Evolutionary conservation across 2,797 vertebrate species (phyloP).

Genomic region (Paedocypris micromegethes): DNA sequence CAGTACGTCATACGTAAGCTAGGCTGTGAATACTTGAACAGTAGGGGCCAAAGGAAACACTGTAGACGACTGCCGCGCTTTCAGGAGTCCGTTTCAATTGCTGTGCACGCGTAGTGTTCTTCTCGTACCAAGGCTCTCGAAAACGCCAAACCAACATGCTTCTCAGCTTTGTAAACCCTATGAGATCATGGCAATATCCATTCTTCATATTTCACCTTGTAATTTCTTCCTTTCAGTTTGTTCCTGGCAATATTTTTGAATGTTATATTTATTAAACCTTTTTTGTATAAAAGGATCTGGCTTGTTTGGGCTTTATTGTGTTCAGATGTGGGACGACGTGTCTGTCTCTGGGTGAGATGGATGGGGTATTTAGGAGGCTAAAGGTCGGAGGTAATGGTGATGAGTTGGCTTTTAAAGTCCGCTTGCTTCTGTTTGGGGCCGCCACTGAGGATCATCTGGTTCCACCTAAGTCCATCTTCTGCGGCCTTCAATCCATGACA

Average conservation of each 20-base stretch:
- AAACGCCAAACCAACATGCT: constrained; percentile 70
- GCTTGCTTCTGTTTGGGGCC: too few species aligned
- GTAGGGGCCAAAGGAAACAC: constrained; percentile 83
- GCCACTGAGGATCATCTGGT: too few species aligned
- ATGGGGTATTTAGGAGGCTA: too few species aligned
- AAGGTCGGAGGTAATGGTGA: too few species aligned
- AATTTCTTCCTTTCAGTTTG: constrained; percentile 72
- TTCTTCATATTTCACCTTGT: constrained; percentile 76
- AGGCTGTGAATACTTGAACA: constrained; percentile 93
- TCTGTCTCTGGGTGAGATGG: neutral
- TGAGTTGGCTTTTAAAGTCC: too few species aligned
- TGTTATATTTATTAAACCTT: constrained; percentile 99
- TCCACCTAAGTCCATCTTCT: too few species aligned
- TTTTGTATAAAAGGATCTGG: constrained; percentile 92
- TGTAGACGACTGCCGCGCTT: constrained; percentile 84
- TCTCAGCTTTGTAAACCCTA: constrained; percentile 70
- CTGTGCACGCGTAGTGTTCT: constrained; percentile 42
- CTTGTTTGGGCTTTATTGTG: constrained; percentile 45
- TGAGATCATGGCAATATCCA: constrained; percentile 85
- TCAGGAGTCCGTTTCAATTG: constrained; percentile 56
- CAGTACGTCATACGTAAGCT: constrained; percentile 71
- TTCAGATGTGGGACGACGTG: neutral
- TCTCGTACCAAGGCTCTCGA: constrained; percentile 76
- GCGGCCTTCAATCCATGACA: too few species aligned
- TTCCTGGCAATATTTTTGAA: constrained; percentile 97